Percentiles rank a stretch among this genome's conserved stretches.
These are phyloP conservation scores for Acronicta alni DNA, from an alignment of 2,888 invertebrate species.

Conservation along the genomic window DNA sequence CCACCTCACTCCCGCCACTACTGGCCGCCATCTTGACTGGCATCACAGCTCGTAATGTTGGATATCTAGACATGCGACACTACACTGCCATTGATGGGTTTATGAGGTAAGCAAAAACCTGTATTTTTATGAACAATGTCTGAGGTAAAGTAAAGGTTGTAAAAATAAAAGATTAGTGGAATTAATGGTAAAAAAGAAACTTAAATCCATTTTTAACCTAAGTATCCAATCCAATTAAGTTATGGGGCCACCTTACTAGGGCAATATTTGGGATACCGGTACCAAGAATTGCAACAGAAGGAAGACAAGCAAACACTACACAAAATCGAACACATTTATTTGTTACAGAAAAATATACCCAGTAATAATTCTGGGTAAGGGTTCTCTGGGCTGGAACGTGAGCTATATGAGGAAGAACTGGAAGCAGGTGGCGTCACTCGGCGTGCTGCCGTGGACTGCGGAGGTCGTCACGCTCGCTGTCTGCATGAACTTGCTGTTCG, in stretches of 20 bases:
- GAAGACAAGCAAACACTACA: too few species aligned
- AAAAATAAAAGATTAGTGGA: too few species aligned
- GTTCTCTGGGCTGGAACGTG: slow-evolving; percentile 78
- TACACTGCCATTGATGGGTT: slow-evolving; percentile 75
- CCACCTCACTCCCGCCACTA: slow-evolving; percentile 76
- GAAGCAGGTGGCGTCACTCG: slow-evolving; percentile 73
- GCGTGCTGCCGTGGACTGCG: slow-evolving; percentile 76
- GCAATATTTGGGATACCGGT: not conserved
- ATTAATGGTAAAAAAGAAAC: too few species aligned
- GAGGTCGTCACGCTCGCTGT: slow-evolving; percentile 75
- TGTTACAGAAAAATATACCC: slow-evolving; percentile 80
- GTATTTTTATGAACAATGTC: not conserved
- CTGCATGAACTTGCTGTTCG: slow-evolving; percentile 73
- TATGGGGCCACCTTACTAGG: too few species aligned
- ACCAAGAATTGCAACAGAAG: too few species aligned
- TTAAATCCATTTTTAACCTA: too few species aligned
- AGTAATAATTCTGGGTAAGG: slow-evolving; percentile 82
- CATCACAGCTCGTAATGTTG: slow-evolving; percentile 76
- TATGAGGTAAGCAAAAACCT: slow-evolving; percentile 69
- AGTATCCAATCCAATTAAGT: too few species aligned
- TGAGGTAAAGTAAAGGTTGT: too few species aligned
- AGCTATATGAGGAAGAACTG: slow-evolving; percentile 77
- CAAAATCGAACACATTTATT: not conserved
- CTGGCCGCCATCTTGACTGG: slow-evolving; percentile 79
- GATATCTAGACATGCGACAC: slow-evolving; percentile 78